These are phyloP conservation scores for Bambusicola thoracicus DNA, from an alignment of 2,113 vertebrate species.

Conservation along the genomic window DNA sequence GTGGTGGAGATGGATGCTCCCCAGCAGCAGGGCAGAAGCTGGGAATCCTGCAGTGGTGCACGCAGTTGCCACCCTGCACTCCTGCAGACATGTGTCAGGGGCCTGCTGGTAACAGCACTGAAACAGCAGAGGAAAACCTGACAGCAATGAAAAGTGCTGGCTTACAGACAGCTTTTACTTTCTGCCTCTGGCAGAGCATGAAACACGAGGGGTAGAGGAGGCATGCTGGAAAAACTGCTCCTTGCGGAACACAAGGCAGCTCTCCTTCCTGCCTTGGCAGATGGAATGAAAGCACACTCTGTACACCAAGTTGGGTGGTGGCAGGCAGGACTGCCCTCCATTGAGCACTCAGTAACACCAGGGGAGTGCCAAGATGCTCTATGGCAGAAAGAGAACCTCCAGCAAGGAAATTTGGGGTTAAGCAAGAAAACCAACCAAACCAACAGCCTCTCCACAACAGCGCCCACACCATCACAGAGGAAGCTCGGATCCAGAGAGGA, in stretches of 20 bases:
- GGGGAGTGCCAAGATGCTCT: background rate
- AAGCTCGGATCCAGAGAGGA: background rate
- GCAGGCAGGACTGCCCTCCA: background rate
- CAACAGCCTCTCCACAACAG: background rate
- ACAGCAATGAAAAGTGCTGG: background rate
- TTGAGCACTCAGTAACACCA: fast-evolving
- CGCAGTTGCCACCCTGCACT: background rate
- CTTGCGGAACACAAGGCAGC: fast-evolving
- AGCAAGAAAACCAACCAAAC: background rate
- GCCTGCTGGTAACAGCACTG: background rate
- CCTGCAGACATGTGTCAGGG: background rate
- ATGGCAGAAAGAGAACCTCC: background rate
- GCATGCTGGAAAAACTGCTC: background rate
- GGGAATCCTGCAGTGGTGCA: fast-evolving
- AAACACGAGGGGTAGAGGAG: background rate
- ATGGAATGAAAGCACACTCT: background rate
- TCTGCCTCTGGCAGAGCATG: fast-evolving
- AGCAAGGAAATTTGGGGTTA: background rate
- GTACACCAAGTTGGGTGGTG: fast-evolving
- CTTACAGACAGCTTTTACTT: fast-evolving
- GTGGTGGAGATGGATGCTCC: background rate
- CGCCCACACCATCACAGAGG: background rate
- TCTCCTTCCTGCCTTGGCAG: fast-evolving
- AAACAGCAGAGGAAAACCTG: fast-evolving
- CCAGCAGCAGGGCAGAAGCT: background rate